Evolutionary conservation across 2,113 vertebrate genomes (phyloP), one percentile per base, ranked within the genome.

Genomic region (Microcebus jonahi): DNA sequence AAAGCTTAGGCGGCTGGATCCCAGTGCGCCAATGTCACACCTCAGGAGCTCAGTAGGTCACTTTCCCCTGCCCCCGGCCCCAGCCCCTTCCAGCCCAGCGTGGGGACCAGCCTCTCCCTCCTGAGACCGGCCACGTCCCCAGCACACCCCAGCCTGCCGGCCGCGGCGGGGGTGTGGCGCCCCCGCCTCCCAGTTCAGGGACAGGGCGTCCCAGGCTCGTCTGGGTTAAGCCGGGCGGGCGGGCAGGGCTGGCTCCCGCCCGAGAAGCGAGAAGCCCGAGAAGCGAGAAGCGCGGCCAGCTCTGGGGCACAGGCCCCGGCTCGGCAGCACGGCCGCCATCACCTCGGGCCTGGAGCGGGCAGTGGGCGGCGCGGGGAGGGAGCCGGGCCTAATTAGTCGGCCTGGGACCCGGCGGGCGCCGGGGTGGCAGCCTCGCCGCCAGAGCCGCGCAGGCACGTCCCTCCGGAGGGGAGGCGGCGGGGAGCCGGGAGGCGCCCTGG

Each of bases 311-410:
- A 88, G 96, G 96, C 96, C 95, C 93, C 96, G 94, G 91, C 81
- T 91, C 39, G 95, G 95, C 97, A 90, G 95, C 76, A 67, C 95
- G 80, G 96, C 97, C 91, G 96, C 98, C 97, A 97, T 97, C 97
- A 97, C 97, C 94, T 96, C 94, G 42, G 96, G 98, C 97, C 97
- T 96, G 95, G 92, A 80, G 96, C 70, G n/a, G 96, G 79, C 91
- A 86, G 95, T n/a, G 67, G 63, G 70, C 59, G 29, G 96, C 50
- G 53, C 34, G 27, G 92, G 95, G 94, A 94, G 91, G 96, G 87
- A 95, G 96, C 80, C 53, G 80, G 90, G 93, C 90, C 94, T 97
- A 98, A 98, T 98, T 96, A 97, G 98, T 70, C 97, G 89, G 97
- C 97, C 97, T 91, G 97, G 97, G 97, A 98, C 96, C 86, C 31